These are phyloP conservation scores for Echinometra lucunter DNA, from an alignment of 53 echinoderm and acorn worm genomes.

Conservation along the genomic window DNA sequence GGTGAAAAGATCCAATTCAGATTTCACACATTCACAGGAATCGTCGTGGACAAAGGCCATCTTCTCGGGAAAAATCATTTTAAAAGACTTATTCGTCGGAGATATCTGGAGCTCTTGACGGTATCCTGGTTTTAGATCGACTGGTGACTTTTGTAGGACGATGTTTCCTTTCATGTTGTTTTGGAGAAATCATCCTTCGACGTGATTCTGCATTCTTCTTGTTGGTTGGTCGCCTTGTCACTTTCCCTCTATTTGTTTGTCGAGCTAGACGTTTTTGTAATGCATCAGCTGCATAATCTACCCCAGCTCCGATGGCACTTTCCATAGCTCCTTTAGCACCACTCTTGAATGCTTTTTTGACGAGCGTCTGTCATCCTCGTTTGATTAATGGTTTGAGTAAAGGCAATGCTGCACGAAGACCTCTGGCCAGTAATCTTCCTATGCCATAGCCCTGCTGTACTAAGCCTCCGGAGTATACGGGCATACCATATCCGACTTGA, in stretches of 20 bases:
- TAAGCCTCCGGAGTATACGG: slow-evolving; percentile 58
- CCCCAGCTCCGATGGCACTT: slow-evolving; percentile 70
- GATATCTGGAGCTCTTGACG: slow-evolving; percentile 64
- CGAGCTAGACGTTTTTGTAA: slow-evolving; percentile 48
- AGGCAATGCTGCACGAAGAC: slow-evolving; percentile 63
- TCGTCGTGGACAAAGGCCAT: slow-evolving; percentile 90
- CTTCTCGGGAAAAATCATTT: too few species aligned
- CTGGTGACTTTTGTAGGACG: not conserved
- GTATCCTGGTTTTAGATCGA: not conserved
- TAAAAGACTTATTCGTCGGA: slow-evolving; percentile 56
- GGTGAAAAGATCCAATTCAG: slow-evolving; percentile 78
- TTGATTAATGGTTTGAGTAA: slow-evolving; percentile 66
- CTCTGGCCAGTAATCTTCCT: slow-evolving; percentile 60
- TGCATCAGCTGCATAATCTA: slow-evolving; percentile 67
- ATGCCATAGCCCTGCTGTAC: slow-evolving; percentile 44
- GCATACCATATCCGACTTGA: slow-evolving; percentile 51
- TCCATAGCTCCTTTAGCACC: slow-evolving; percentile 64
- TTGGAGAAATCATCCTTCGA: not conserved
- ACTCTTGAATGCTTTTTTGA: slow-evolving; percentile 14
- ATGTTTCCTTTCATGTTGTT: slow-evolving; percentile 69
- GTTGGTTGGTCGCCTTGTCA: slow-evolving; percentile 18
- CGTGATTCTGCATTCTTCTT: not conserved
- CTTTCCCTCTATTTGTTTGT: not conserved
- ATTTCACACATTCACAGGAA: slow-evolving; percentile 82
- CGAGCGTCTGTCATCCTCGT: slow-evolving; percentile 14